Evolutionary conservation across 2,113 vertebrate species (phyloP), one percentile per base, ranked within the genome.

Genomic region (Oncorhynchus gorbuscha): DNA sequence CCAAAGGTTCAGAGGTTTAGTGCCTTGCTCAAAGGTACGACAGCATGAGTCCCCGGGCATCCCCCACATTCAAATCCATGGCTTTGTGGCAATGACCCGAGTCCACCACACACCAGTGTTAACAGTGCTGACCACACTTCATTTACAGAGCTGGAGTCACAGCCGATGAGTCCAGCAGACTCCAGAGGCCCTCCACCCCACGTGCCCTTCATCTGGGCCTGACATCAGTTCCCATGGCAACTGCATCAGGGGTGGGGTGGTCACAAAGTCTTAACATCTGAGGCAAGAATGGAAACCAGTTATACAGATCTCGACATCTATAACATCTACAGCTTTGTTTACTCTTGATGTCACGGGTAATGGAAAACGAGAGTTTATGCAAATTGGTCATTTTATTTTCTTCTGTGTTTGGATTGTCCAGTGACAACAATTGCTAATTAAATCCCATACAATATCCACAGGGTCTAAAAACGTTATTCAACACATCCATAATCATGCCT

Each of bases 221-320:
- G 73, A 87, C 79, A 87, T 77, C 77, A 74, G 93, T 94, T 93
- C 75, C 92, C 88, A 91, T 93, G 89, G 88, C 81, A 93, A 94
- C 93, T 32, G 49, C 83, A 87, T 87, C 89, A 85, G 78, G 69
- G 84, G 69, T 20, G 18, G 1, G 55, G 82, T 86, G 89, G 89
- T 92, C 86, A 88, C 83, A 75, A 80, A 89, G 76, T 81, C 81
- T 75, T 82, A 79, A 80, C 76, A 72, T 83, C 55, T 65, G 74
- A 77, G 68, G 69, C 68, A 74, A 79, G 80, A 79, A 79, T 79
- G 39, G 68, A 69, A 83, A 77, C 73, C 75, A 75, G 77, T 81
- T 78, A 80, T 76, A 26, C 73, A 80, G 81, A 81, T 81, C 72
- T 49, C 77, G 74, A 80, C 79, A 80, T 70, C 49, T 2, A 35